Evolutionary conservation across 2,888 invertebrate genomes (phyloP), one percentile per base, ranked within the genome.

Genomic region (Teinopalpus imperialis): DNA sequence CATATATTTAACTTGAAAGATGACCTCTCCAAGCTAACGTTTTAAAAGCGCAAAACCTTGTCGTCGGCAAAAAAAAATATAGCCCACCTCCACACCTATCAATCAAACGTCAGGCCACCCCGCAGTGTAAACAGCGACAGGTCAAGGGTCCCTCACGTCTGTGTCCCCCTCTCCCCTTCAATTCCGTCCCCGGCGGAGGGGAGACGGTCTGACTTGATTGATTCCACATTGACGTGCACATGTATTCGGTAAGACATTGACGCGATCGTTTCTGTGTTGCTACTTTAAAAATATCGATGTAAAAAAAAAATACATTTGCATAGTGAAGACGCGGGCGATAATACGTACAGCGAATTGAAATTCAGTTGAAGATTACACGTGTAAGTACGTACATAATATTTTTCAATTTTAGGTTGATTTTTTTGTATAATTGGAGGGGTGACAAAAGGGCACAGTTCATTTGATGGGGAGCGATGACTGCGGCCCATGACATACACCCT

Each of bases 171-270:
- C 45, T 41, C 51, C 46, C 39, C 23, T 24, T 41, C 37, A 29
- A 41, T 26, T 44, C 48, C 50, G 41, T 48, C 16, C 46, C 36
- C 47, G 43, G 35, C 49, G 44, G 52, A 37, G 39, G 56, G 52
- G 48, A 52, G 43, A 43, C 52, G 50, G 53, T 61, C 61, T 74
- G 69, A 77, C 77, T 81, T 82, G 83, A 85, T 88, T 87, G 86
- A 88, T 88, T 86, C 82, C 81, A 64, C 74, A 80, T 81, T 81
- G 80, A 80, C 75, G 79, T 76, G 77, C 75, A 66, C 71, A 74
- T 73, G 72, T 69, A 69, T 69, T 69, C 66, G 56, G 54, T 50
- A 49, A 57, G 59, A 50, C 57, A 54, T 53, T 47, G 57, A 51
- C 48, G 49, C 16, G 48, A 43, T 51, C 52, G 53, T 54, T 49